phyloP scores from a whole-genome alignment of 1,140 invertebrate species.

The Drosophila arizonae region DNA sequence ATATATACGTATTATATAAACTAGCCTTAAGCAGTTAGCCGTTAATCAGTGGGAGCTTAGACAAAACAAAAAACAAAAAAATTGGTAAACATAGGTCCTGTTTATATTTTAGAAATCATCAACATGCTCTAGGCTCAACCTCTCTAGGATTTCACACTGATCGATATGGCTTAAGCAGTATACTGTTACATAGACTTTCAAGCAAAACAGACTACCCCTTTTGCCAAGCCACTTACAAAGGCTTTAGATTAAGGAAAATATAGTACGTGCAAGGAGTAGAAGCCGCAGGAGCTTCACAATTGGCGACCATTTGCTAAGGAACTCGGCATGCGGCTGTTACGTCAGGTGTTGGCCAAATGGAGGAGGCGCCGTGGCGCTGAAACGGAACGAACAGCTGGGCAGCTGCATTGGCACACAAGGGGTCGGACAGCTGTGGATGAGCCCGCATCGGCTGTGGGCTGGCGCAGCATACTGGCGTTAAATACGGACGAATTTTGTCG shows the following conservation, averaged over 20 bases:
- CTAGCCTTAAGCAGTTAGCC: too few species aligned
- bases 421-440: background rate
- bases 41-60: too few species aligned
- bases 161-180: background rate
- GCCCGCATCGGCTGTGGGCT: conserved; percentile 39
- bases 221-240: too few species aligned
- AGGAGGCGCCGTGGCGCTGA: background rate
- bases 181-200: too few species aligned
- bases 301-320: conserved; percentile 7
- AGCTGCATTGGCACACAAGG: background rate
- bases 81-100: too few species aligned
- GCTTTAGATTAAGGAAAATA: background rate
- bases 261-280: background rate
- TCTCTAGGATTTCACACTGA: background rate
- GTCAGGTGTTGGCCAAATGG: conserved; percentile 19
- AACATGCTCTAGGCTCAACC: background rate
- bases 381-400: background rate
- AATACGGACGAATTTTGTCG: conserved; percentile 76
- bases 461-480: conserved; percentile 50
- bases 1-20: too few species aligned
- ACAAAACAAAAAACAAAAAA: too few species aligned
- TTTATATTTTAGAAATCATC: too few species aligned
- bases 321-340: conserved; percentile 21
- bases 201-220: too few species aligned
- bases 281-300: background rate